phyloP scores from a whole-genome alignment of 1,140 invertebrate genomes.

The Drosophila kepulauana region DNA sequence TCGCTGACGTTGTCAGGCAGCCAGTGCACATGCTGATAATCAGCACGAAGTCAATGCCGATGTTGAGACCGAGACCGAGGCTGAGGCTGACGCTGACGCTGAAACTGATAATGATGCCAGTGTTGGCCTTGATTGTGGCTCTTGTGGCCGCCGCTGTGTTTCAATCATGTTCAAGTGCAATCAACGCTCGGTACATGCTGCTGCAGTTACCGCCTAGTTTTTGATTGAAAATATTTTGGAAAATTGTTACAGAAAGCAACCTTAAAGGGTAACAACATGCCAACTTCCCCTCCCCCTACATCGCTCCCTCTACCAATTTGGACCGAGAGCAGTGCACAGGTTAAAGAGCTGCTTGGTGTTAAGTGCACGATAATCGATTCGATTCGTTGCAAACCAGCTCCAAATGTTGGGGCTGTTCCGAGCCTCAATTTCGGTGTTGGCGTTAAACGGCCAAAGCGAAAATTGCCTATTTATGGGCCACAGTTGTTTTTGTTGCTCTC shows the following conservation, averaged over 20 bases:
- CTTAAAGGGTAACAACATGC: slow-evolving; percentile 69
- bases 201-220: slow-evolving; percentile 59
- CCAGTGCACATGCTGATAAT: slow-evolving; percentile 81
- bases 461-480: slow-evolving; percentile 76
- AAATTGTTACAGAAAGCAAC: slow-evolving; percentile 70
- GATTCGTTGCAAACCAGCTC: slow-evolving; percentile 57
- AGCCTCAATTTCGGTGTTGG: slow-evolving; percentile 61
- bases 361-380: slow-evolving; percentile 83
- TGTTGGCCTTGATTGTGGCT: slow-evolving; percentile 70
- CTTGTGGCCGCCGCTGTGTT: slow-evolving; percentile 29
- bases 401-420: background rate
- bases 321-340: slow-evolving; percentile 42
- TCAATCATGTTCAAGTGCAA: slow-evolving; percentile 58
- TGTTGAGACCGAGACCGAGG: slow-evolving; percentile 7
- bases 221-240: slow-evolving; percentile 73
- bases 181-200: slow-evolving; percentile 49
- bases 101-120: slow-evolving; percentile 65
- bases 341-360: slow-evolving; percentile 80
- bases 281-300: background rate
- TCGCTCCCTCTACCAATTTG: slow-evolving; percentile 7
- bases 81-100: slow-evolving; percentile 10
- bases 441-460: slow-evolving; percentile 75
- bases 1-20: slow-evolving; percentile 45
- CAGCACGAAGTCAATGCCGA: slow-evolving; percentile 63
- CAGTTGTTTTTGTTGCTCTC: slow-evolving; percentile 35